These are phyloP conservation scores for Periophthalmodon schlosseri DNA, from an alignment of 2,113 vertebrate species.

Conservation along the genomic window DNA sequence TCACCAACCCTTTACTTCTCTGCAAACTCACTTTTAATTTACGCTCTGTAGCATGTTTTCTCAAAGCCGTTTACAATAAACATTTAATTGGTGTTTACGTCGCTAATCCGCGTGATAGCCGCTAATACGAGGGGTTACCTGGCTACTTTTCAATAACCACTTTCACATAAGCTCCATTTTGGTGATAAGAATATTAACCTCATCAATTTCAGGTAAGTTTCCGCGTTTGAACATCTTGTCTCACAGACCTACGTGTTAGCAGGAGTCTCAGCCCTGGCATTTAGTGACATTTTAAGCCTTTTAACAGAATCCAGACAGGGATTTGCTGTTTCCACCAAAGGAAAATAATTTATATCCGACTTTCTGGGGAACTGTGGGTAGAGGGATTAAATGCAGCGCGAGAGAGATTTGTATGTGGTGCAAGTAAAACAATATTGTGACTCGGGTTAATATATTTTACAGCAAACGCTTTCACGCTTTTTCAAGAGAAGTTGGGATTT, in stretches of 20 bases:
- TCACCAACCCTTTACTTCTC: not conserved
- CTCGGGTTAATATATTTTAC: conserved; percentile 69
- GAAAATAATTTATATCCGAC: conserved; percentile 80
- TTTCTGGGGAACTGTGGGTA: conserved; percentile 75
- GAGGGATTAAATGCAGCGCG: conserved; percentile 76
- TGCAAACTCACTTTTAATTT: conserved; percentile 36
- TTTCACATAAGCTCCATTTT: conserved; percentile 59
- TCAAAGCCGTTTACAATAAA: conserved; percentile 66
- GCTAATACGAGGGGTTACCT: conserved; percentile 71
- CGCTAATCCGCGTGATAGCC: conserved; percentile 71
- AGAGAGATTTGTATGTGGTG: conserved; percentile 72
- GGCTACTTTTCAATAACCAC: conserved; percentile 75
- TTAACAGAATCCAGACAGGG: conserved; percentile 82
- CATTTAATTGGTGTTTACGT: conserved; percentile 75
- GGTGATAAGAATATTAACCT: conserved; percentile 82
- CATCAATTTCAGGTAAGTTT: conserved; percentile 81
- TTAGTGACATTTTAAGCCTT: conserved; percentile 86
- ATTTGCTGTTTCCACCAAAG: conserved; percentile 78
- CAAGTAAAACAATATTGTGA: conserved; percentile 77
- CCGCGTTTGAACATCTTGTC: conserved; percentile 78
- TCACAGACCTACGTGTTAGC: conserved; percentile 76
- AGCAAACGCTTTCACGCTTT: conserved; percentile 61
- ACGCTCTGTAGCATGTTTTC: conserved; percentile 38
- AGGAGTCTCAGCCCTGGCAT: conserved; percentile 81
- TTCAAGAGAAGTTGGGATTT: conserved; percentile 54